phyloP scores from a whole-genome alignment of 2,113 vertebrate genomes.

The Callospermophilus lateralis region DNA sequence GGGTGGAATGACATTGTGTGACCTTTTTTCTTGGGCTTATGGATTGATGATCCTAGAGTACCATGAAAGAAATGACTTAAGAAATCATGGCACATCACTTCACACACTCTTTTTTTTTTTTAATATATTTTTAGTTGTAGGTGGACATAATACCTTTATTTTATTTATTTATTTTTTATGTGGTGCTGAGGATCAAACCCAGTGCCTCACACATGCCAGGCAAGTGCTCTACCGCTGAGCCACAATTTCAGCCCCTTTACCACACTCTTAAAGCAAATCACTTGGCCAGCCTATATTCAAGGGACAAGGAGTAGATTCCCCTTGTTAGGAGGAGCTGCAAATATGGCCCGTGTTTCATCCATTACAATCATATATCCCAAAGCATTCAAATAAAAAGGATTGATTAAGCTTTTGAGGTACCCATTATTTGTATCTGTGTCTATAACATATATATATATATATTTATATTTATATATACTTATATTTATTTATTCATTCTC shows the following conservation, averaged over 20 bases:
- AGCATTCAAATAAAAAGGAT: background rate
- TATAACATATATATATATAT: background rate
- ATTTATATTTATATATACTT: too few species aligned
- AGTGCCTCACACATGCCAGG: too few species aligned
- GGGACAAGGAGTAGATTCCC: background rate
- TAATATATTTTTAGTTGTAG: too few species aligned
- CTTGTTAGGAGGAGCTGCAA: background rate
- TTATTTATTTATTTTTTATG: too few species aligned
- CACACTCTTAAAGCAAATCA: conserved; percentile 3
- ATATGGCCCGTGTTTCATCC: background rate
- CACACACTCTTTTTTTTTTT: background rate
- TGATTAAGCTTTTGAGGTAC: background rate
- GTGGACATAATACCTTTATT: too few species aligned
- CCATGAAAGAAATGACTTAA: background rate
- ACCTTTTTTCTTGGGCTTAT: conserved; percentile 16
- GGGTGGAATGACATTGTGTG: background rate
- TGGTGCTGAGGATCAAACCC: too few species aligned
- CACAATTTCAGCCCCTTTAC: background rate
- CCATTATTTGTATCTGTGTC: background rate
- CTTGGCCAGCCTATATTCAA: background rate
- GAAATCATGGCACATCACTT: conserved; percentile 27
- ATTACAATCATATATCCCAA: background rate
- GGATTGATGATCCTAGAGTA: background rate
- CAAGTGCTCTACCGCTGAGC: too few species aligned
- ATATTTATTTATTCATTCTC: background rate